These are phyloP conservation scores for Eremobia ochroleuca DNA, from an alignment of 2,888 invertebrate genomes.

Conservation along the genomic window DNA sequence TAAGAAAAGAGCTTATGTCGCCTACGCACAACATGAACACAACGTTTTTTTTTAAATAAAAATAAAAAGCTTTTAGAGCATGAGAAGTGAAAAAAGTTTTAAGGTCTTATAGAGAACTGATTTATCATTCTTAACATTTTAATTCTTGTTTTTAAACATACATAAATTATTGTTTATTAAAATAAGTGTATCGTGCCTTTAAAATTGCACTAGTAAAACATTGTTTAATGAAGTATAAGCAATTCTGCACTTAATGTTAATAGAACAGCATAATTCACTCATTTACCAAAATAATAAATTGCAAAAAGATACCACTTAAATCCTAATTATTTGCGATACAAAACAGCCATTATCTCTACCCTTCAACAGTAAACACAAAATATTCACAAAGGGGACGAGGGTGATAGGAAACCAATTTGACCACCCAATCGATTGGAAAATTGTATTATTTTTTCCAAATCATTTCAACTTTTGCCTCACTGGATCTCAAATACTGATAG, in stretches of 20 bases:
- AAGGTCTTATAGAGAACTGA: neutral
- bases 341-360: constrained; percentile 36
- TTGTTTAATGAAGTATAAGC: neutral
- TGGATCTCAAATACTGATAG: constrained; percentile 34
- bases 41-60: no score
- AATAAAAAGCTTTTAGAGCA: no score
- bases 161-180: neutral
- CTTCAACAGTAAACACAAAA: constrained; percentile 25
- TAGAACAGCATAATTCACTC: neutral
- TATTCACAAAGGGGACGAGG: constrained; percentile 20
- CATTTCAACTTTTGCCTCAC: constrained; percentile 59
- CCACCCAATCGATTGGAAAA: constrained; percentile 64
- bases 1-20: no score
- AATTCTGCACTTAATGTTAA: neutral
- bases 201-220: neutral
- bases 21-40: no score
- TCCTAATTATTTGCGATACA: constrained; percentile 20
- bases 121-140: neutral
- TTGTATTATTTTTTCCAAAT: constrained; percentile 66
- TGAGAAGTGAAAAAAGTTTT: no score
- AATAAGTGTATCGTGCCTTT: neutral
- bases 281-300: constrained; percentile 13
- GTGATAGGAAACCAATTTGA: constrained; percentile 55
- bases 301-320: constrained; percentile 27
- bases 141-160: no score